Evolutionary conservation across 2,888 invertebrate species (phyloP).

Genomic region (Amaurobius ferox): DNA sequence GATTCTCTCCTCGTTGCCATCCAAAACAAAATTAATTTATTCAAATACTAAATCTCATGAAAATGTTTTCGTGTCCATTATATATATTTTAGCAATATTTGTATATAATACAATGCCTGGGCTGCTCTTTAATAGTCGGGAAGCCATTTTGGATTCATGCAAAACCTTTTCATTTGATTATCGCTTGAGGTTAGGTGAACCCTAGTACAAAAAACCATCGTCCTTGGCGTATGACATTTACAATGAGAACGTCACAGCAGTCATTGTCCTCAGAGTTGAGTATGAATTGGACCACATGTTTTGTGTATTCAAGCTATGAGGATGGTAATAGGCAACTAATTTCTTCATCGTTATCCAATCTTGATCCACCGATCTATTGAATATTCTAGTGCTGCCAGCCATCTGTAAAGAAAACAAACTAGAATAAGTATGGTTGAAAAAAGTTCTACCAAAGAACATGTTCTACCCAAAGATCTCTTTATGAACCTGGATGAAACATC

Average conservation of each 20-base stretch:
- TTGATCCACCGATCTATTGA: slow-evolving; percentile 91
- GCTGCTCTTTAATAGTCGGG: neutral
- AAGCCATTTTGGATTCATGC: neutral
- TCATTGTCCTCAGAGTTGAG: slow-evolving; percentile 24
- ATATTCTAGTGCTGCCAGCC: slow-evolving; percentile 95
- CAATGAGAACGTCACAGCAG: slow-evolving; percentile 37
- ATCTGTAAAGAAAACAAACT: slow-evolving; percentile 84
- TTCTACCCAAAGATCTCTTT: too few relatives aligned
- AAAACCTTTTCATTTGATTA: slow-evolving; percentile 3
- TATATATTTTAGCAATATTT: neutral
- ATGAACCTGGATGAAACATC: too few relatives aligned
- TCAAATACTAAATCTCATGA: neutral
- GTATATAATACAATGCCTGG: neutral
- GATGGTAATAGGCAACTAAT: slow-evolving; percentile 49
- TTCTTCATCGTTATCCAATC: slow-evolving; percentile 75
- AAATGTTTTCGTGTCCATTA: neutral
- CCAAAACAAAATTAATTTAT: neutral
- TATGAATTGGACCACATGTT: slow-evolving; percentile 63
- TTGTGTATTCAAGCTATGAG: slow-evolving; percentile 16
- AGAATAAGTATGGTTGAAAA: too few relatives aligned
- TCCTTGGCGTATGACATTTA: slow-evolving; percentile 25
- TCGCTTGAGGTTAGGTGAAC: slow-evolving; percentile 10
- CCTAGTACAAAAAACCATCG: slow-evolving; percentile 27
- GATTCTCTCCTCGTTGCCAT: neutral
- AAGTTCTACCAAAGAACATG: too few relatives aligned